Percentiles rank a stretch among this genome's conserved stretches.
phyloP scores from a whole-genome alignment of 2,113 vertebrate genomes.

The Pachycephala philippinensis region DNA sequence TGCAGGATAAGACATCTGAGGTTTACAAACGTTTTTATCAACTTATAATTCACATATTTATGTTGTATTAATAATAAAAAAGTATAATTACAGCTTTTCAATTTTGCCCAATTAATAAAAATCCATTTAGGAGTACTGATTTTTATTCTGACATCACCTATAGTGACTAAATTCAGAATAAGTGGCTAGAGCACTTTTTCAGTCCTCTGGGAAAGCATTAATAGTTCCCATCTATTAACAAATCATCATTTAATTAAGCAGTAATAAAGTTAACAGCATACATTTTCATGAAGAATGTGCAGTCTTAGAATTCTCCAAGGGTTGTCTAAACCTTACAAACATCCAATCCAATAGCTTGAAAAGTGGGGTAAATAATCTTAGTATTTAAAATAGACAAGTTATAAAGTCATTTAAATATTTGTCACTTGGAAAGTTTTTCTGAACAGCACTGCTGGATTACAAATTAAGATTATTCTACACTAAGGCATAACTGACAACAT shows the following conservation, averaged over 20 bases:
- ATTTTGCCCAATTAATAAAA: background rate
- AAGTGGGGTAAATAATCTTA: background rate
- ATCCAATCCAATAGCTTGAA: background rate
- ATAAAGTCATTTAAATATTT: background rate
- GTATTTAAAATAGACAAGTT: background rate
- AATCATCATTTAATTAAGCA: background rate
- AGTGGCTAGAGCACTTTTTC: background rate
- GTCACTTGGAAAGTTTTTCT: background rate
- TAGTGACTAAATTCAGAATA: background rate
- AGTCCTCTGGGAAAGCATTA: background rate
- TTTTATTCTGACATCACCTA: background rate
- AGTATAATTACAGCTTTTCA: background rate
- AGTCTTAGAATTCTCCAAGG: background rate
- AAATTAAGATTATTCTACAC: background rate
- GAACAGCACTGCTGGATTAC: background rate
- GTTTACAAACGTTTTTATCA: background rate
- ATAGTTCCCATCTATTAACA: background rate
- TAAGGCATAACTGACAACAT: background rate
- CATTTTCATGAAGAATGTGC: background rate
- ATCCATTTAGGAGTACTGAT: background rate
- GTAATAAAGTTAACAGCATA: background rate
- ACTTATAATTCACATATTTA: background rate
- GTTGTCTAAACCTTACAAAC: background rate
- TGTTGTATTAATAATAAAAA: background rate
- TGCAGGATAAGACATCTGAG: background rate